A percentile compares a stretch with the other conserved stretches of the same genome.
These are phyloP conservation scores for Anastatus disparis DNA, from an alignment of 1,140 invertebrate species.

Conservation along the genomic window DNA sequence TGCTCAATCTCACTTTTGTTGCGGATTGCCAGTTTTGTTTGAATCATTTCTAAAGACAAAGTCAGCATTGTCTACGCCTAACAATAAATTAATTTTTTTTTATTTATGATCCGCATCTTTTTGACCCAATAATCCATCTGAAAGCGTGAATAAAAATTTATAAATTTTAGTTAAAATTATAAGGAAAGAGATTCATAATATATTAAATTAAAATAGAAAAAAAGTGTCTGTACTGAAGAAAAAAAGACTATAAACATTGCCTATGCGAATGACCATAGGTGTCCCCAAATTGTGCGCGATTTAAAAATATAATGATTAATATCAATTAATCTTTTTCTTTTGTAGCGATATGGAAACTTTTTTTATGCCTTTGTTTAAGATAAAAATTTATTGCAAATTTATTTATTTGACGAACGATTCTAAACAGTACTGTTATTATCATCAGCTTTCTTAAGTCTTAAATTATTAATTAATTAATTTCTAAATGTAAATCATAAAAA, in stretches of 20 bases:
- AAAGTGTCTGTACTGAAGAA: not conserved
- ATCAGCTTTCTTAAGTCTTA: too few relatives aligned
- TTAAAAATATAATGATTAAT: not conserved
- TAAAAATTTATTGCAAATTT: too few relatives aligned
- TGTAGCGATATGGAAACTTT: not conserved
- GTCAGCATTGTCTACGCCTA: not conserved
- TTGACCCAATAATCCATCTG: constrained; percentile 30
- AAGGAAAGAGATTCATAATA: constrained; percentile 35
- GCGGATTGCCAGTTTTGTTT: constrained; percentile 29
- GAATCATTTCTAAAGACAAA: constrained; percentile 12
- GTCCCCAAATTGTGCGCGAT: constrained; percentile 33
- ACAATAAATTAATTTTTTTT: not conserved
- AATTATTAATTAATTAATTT: too few relatives aligned
- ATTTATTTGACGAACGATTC: too few relatives aligned
- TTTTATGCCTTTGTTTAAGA: constrained; percentile 16
- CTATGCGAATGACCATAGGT: constrained; percentile 22
- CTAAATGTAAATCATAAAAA: too few relatives aligned
- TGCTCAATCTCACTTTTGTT: not conserved
- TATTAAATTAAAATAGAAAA: constrained; percentile 27
- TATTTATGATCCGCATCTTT: constrained; percentile 10
- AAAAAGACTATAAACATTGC: too few relatives aligned
- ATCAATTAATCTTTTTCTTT: constrained; percentile 4
- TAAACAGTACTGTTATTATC: too few relatives aligned
- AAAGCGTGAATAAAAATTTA: constrained; percentile 13
- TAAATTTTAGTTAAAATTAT: constrained; percentile 17